Base-by-base conservation (phyloP, 30 jellyfish, hydroid and myxozoan genomes). In the Turritopsis dohrnii region DNA sequence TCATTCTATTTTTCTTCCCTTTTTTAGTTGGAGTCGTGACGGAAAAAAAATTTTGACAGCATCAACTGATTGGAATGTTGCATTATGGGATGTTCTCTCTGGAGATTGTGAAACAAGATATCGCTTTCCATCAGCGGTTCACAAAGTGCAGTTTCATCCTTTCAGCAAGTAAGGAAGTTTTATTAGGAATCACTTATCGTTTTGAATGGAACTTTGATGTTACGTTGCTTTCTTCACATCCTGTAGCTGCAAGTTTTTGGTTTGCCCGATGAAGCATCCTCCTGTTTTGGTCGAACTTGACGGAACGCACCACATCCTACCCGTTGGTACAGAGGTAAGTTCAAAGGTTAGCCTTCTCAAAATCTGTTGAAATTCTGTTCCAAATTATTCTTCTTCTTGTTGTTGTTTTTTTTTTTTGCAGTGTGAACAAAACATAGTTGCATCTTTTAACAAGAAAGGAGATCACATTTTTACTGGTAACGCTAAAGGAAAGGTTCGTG, bases 51-150 rank as follows among this genome's bases (percentile, higher is more conserved):
- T 94, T 53, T 87, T 94, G 22, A 89, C 95, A 80, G 95, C 97
- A 0, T 94, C 99, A 52, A 89, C 97, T 26, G 99, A 94, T 79
- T 94, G 99, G 97, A 89, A 86, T 86, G 99, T 94, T 79, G 97
- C 94, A 29, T 87, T 94, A 16, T 89, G 96, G 99, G 99, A 93
- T 93, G 97, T 89, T 9, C 80, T 88, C 7, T 85, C 96, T 52
- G 96, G 96, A 1, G 97, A 93, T 74, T 88, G 96, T 83, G 99
- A 88, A 66, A 89, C 79, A 26, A 85, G 96, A 76, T 93, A 93
- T 79, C 88, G 97, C 29, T 93, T 93, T 81, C 97, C 99, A 82
- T 88, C 96, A 3, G 96, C 96, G 1, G 85, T 93, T 28, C 96
- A 86, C 88, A 88, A 89, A 77, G 99, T 93, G 69, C 99, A 93